Evolutionary conservation across 2,888 invertebrate species (phyloP), one percentile per base, ranked within the genome.

Genomic region (Aquatica leii): DNA sequence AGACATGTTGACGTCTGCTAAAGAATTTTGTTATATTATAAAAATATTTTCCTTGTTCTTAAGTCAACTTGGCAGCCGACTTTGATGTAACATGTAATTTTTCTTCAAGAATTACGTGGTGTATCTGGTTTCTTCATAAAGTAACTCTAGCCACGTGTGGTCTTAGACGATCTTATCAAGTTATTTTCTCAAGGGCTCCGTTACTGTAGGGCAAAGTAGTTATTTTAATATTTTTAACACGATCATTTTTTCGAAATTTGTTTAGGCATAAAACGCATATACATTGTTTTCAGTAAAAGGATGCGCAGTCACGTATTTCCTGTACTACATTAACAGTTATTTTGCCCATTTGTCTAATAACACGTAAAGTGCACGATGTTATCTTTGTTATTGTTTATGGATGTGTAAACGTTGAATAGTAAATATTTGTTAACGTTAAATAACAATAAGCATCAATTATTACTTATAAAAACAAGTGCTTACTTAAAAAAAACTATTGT

Each of bases 141-240:
- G 59, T 59, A 59, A 59, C 59, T 51, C 15, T 24, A 59, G 53
- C 59, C 52, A 59, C 59, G 35, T 59, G 59, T 31, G 59, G 59
- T 59, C 53, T 53, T 17, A 8, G 53, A 53, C 46, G 37, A 53
- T 43, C 46, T 59, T 59, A 59, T 53, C 53, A 11, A 37, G 49
- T 59, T 53, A 48, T 12, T 34, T 59, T 59, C 59, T 52, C 59
- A 59, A 37, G 46, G 59, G 59, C 15, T 53, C 53, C 24, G 18
- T 24, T 24, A 24, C 24, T 24, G 6, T 4, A 24, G 24, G 24
- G 24, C 24, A 24, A 24, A 24, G 24, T 24, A 24, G 24, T 4
- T 24, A 24, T 24, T 24, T 24, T 24, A 24, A 24, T 24, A 24
- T 24, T 24, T 24, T 24, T 24, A 24, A 24, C 24, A 6, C 24